These are phyloP conservation scores for Hapalemur alaotrensis DNA, from an alignment of 2,797 vertebrate species.

Conservation along the genomic window DNA sequence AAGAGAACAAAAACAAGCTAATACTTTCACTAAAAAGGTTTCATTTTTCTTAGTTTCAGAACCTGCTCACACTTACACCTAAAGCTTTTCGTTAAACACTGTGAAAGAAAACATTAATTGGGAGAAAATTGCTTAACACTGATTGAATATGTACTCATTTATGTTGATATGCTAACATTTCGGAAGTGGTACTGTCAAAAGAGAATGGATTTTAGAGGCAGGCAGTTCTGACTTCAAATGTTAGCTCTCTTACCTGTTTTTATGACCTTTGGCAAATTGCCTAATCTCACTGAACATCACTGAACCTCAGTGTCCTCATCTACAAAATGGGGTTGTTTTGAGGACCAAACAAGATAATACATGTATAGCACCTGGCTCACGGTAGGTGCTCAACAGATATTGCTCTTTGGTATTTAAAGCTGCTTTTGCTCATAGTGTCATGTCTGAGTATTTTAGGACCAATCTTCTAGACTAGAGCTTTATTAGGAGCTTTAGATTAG, in stretches of 20 bases:
- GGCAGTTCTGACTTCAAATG: neutral
- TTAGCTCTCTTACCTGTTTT: neutral
- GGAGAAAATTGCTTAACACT: neutral
- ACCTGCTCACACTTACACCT: neutral
- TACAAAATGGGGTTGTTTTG: constrained; percentile 45
- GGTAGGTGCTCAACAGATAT: neutral
- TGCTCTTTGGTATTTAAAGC: constrained; percentile 14
- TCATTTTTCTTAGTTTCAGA: constrained; percentile 29
- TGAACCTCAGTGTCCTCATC: constrained; percentile 16
- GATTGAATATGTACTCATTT: neutral
- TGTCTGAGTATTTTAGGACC: neutral
- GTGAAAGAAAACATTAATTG: constrained; percentile 14
- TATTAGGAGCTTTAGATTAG: constrained; percentile 2
- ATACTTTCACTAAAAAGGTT: neutral
- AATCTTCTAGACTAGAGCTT: constrained; percentile 31
- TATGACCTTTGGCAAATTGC: neutral
- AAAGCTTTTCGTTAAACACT: constrained; percentile 28
- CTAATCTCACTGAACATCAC: constrained; percentile 2
- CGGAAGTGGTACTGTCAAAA: constrained; percentile 12
- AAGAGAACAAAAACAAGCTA: constrained; percentile 51
- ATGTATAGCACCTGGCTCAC: neutral
- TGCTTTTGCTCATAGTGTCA: neutral
- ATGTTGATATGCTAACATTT: constrained; percentile 14
- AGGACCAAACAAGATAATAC: constrained; percentile 1
- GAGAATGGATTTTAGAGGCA: neutral